Percentiles rank a stretch among this genome's conserved stretches.
Evolutionary conservation across 1,140 invertebrate species (phyloP).

Genomic region (Drosophila mojavensis): DNA sequence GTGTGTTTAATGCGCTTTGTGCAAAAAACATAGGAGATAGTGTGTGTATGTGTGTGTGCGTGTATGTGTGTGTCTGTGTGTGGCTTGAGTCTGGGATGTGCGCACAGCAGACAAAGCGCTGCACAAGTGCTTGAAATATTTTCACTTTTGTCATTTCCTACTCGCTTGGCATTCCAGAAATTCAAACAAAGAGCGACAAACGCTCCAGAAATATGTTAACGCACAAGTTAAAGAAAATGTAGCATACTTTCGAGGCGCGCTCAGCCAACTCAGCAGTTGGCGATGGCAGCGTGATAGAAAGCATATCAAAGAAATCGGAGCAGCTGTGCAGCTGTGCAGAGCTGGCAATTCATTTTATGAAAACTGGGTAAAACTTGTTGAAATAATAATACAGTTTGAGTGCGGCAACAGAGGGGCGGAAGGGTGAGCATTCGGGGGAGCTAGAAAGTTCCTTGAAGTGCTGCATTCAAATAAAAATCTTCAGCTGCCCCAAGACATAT

Average conservation of each 20-base stretch:
- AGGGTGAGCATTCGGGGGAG: too few relatives aligned
- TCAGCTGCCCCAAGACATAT: too few relatives aligned
- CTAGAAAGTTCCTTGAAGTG: background rate
- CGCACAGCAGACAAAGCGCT: constrained; percentile 20
- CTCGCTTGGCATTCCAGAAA: constrained; percentile 61
- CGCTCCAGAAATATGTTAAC: constrained; percentile 59
- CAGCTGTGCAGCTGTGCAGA: background rate
- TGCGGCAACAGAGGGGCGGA: too few relatives aligned
- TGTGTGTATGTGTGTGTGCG: background rate
- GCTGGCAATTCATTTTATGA: background rate
- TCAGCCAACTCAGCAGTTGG: constrained; percentile 2
- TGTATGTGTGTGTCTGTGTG: background rate
- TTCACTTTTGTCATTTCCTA: constrained; percentile 79
- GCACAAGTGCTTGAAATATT: constrained; percentile 71
- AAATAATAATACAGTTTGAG: too few relatives aligned
- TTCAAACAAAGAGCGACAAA: constrained; percentile 52
- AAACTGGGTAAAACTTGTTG: too few relatives aligned
- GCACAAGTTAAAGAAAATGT: constrained; percentile 52
- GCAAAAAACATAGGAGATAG: background rate
- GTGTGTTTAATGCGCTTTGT: constrained; percentile 9
- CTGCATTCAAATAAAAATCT: too few relatives aligned
- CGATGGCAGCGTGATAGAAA: constrained; percentile 36
- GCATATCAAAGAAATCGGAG: background rate
- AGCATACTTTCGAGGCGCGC: constrained; percentile 46
- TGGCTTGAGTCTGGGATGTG: background rate